These are phyloP conservation scores for Deroplatys truncata DNA, from an alignment of 2,888 invertebrate species.

Conservation along the genomic window DNA sequence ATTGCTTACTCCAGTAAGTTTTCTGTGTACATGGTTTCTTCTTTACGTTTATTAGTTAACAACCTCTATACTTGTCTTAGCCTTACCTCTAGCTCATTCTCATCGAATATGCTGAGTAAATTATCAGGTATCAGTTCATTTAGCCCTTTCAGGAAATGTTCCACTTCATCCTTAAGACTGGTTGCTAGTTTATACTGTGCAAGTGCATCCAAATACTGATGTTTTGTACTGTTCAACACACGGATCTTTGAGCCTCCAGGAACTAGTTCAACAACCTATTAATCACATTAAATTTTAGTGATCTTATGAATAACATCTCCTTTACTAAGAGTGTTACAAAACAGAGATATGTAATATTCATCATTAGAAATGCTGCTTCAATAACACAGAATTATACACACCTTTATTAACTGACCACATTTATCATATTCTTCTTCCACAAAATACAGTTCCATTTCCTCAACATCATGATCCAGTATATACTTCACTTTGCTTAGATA, in stretches of 20 bases:
- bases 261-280: slow-evolving; percentile 67
- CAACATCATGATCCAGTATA: slow-evolving; percentile 84
- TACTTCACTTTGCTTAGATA: slow-evolving; percentile 92
- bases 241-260: slow-evolving; percentile 73
- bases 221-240: slow-evolving; percentile 71
- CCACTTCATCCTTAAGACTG: slow-evolving; percentile 77
- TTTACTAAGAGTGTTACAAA: too few relatives aligned
- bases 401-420: slow-evolving; percentile 69
- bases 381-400: slow-evolving; percentile 36
- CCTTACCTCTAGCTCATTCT: slow-evolving; percentile 88
- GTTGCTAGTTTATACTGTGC: slow-evolving; percentile 85
- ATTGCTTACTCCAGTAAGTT: too few relatives aligned
- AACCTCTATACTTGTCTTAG: background rate
- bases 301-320: too few relatives aligned
- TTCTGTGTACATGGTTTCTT: too few relatives aligned
- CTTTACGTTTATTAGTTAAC: too few relatives aligned
- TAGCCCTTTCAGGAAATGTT: slow-evolving; percentile 84
- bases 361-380: too few relatives aligned
- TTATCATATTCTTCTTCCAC: slow-evolving; percentile 84
- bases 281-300: background rate
- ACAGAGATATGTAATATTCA: too few relatives aligned
- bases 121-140: slow-evolving; percentile 90
- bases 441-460: slow-evolving; percentile 79
- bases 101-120: slow-evolving; percentile 90
- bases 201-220: slow-evolving; percentile 80